phyloP scores from a whole-genome alignment of 2,797 vertebrate genomes.

The Neomorphus geoffroyi region DNA sequence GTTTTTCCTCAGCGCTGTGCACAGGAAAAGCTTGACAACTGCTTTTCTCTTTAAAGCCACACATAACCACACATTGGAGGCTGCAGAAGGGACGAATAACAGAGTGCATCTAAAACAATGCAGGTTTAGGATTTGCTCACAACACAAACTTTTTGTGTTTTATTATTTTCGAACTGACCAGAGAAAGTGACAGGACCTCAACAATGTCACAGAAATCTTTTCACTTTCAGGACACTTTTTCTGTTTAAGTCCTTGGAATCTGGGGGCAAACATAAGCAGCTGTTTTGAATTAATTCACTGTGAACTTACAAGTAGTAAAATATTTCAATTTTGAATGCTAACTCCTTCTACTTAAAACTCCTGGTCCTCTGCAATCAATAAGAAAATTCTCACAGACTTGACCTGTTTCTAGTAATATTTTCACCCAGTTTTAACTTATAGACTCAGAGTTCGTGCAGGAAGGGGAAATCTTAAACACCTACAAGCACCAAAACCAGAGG shows the following conservation, averaged over 20 bases:
- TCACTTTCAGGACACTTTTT: neutral
- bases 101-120: neutral
- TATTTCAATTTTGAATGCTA: neutral
- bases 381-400: neutral
- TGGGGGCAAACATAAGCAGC: neutral
- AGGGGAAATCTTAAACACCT: neutral
- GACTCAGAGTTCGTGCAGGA: neutral
- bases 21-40: fast-evolving
- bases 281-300: neutral
- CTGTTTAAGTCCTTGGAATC: neutral
- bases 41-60: neutral
- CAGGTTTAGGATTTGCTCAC: neutral
- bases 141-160: neutral
- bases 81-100: neutral
- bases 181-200: neutral
- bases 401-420: neutral
- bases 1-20: neutral
- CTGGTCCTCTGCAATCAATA: neutral
- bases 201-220: neutral
- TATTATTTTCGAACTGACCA: neutral
- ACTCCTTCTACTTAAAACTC: neutral
- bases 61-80: fast-evolving
- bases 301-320: neutral
- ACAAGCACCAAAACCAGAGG: neutral
- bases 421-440: neutral